Conservation (phyloP, 1,140 invertebrate species). For the Calephelis nemesis region DNA sequence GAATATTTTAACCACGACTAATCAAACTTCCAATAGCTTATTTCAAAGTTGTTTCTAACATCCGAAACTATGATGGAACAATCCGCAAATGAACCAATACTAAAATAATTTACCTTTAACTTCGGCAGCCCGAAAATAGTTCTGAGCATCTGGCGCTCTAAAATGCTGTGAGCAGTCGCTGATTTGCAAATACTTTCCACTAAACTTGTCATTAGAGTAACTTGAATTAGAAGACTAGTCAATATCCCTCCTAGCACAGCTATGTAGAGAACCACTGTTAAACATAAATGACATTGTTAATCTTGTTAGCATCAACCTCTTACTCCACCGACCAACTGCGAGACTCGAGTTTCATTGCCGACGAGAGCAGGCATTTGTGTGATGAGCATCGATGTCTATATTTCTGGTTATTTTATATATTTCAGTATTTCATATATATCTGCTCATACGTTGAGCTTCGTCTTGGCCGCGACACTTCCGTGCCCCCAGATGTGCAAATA, state of each 20-base stretch:
- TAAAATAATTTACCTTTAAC: slow-evolving; percentile 47
- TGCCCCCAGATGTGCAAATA: too few relatives aligned
- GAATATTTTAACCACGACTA: neutral
- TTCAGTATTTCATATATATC: too few relatives aligned
- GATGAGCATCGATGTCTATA: too few relatives aligned
- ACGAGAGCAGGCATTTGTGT: too few relatives aligned
- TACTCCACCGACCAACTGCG: too few relatives aligned
- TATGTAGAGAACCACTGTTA: slow-evolving; percentile 62
- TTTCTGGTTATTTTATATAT: too few relatives aligned
- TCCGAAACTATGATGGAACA: slow-evolving; percentile 7
- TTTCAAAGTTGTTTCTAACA: slow-evolving; percentile 14
- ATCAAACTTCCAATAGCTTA: neutral
- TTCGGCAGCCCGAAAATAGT: slow-evolving; percentile 51
- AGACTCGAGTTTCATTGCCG: too few relatives aligned
- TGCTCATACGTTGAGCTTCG: too few relatives aligned
- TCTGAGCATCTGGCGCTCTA: slow-evolving; percentile 44
- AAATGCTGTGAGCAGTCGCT: slow-evolving; percentile 36
- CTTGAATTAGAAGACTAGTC: slow-evolving; percentile 50
- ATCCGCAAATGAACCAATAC: slow-evolving; percentile 19
- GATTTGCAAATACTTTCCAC: slow-evolving; percentile 42
- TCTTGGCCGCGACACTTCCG: too few relatives aligned
- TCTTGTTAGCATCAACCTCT: too few relatives aligned
- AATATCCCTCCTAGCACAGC: slow-evolving; percentile 51
- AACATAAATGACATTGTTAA: neutral
- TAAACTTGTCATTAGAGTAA: slow-evolving; percentile 46